Base-by-base conservation (phyloP, 2,888 invertebrate species). In the Geophilus truncorum region DNA sequence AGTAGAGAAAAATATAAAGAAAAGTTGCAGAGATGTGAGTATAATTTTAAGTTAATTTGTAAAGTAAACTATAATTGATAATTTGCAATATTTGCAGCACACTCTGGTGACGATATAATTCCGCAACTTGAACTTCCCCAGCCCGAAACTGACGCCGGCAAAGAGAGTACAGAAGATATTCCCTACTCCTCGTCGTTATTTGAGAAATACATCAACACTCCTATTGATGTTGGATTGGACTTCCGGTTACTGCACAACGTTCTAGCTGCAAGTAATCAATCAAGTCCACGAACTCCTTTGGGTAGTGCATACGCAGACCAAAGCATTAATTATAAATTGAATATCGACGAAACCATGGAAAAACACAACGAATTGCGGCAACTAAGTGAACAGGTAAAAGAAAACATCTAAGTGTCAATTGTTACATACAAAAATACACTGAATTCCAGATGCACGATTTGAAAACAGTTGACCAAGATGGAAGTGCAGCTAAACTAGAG, bases 381-480 rank as follows among this genome's bases (percentile, higher is more conserved):
- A 28, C 70, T 70, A 0, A 70, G 70, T 70, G 70, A 70, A 28
- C 70, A 70, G 70, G 70, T 70, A 18, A 18, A 21, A n/a, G n/a
- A n/a, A n/a, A n/a, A n/a, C n/a, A n/a, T n/a, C n/a, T n/a, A n/a
- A n/a, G n/a, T n/a, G n/a, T n/a, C n/a, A n/a, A n/a, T n/a, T n/a
- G n/a, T n/a, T n/a, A n/a, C n/a, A n/a, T n/a, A n/a, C n/a, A n/a
- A n/a, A n/a, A n/a, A n/a, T n/a, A n/a, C n/a, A n/a, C n/a, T n/a
- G n/a, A n/a, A n/a, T 57, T 25, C 1, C 32, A 79, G 79, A 62
- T 79, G 57, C 23, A 79, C 30, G 79, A 79, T 57, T 23, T 79
- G 21, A 79, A 79, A 62, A 62, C 32, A 4, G 36, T 79, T 0
- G 79, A 79, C 62, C 79, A 79, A 9, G 79, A 79, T 34, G 62